phyloP scores from a whole-genome alignment of 2,797 vertebrate genomes.

The Meriones psammophilus region DNA sequence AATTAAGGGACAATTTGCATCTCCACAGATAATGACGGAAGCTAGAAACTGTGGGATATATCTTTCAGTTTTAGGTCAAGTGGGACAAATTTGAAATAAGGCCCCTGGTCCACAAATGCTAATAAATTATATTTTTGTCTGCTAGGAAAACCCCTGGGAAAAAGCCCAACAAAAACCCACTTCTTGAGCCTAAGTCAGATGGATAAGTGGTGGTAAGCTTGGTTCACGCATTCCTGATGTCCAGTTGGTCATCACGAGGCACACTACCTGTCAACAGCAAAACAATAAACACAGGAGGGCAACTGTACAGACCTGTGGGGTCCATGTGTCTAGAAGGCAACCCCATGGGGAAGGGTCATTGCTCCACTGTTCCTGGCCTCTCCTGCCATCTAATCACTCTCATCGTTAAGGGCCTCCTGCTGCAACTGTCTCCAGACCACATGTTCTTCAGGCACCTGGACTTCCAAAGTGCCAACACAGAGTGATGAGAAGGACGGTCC shows the following conservation, averaged over 20 bases:
- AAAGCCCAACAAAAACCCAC: background rate
- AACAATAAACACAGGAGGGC: background rate
- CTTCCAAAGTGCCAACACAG: background rate
- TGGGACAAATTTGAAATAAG: conserved; percentile 47
- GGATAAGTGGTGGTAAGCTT: background rate
- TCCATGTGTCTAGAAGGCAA: background rate
- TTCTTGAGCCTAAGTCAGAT: background rate
- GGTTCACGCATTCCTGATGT: background rate
- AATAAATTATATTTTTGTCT: background rate
- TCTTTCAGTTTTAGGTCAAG: conserved; percentile 14
- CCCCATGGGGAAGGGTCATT: background rate
- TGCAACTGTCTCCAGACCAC: background rate
- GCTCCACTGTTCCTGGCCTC: background rate
- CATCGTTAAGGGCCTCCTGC: background rate
- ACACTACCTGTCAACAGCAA: background rate
- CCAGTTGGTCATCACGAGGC: background rate
- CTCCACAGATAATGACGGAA: background rate
- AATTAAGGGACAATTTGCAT: background rate
- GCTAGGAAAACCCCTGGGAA: conserved; percentile 26
- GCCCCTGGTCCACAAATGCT: background rate
- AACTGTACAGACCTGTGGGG: background rate
- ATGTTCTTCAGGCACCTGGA: background rate
- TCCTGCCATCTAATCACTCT: background rate
- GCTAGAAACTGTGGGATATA: background rate
- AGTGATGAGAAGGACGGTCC: background rate